These are phyloP conservation scores for Akabosia matsudoensis DNA, from an alignment of 1,140 invertebrate species.

Conservation along the genomic window DNA sequence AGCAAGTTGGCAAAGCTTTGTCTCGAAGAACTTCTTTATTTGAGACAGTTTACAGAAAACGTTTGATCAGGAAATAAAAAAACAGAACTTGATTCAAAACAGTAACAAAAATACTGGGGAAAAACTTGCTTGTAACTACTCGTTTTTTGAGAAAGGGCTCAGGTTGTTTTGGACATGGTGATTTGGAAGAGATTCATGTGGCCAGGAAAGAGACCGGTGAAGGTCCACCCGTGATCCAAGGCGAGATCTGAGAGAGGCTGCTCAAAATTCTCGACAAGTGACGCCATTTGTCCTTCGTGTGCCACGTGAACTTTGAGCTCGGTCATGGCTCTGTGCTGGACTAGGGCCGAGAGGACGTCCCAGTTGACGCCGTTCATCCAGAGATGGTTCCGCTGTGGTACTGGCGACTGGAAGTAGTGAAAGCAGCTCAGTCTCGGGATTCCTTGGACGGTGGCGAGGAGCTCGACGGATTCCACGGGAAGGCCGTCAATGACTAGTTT, in stretches of 20 bases:
- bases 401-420: constrained; percentile 11
- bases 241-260: not conserved
- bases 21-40: too few species aligned
- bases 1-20: too few species aligned
- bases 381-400: not conserved
- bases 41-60: too few species aligned
- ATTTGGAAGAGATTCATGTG: constrained; percentile 11
- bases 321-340: not conserved
- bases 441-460: not conserved
- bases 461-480: not conserved
- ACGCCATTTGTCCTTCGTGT: not conserved
- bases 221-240: not conserved
- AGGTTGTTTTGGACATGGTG: not conserved
- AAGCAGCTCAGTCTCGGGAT: not conserved
- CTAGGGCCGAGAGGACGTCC: not conserved
- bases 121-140: too few species aligned
- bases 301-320: not conserved
- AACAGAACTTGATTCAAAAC: too few species aligned
- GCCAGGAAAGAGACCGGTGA: not conserved
- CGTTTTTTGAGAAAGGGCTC: too few species aligned
- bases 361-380: constrained; percentile 5
- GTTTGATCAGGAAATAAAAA: too few species aligned
- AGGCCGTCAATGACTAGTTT: constrained; percentile 26
- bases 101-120: too few species aligned
- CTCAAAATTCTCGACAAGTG: not conserved